Percentiles rank a stretch among this genome's conserved stretches.
Evolutionary conservation across 2,888 invertebrate genomes (phyloP).

Genomic region (Volucella zonaria): DNA sequence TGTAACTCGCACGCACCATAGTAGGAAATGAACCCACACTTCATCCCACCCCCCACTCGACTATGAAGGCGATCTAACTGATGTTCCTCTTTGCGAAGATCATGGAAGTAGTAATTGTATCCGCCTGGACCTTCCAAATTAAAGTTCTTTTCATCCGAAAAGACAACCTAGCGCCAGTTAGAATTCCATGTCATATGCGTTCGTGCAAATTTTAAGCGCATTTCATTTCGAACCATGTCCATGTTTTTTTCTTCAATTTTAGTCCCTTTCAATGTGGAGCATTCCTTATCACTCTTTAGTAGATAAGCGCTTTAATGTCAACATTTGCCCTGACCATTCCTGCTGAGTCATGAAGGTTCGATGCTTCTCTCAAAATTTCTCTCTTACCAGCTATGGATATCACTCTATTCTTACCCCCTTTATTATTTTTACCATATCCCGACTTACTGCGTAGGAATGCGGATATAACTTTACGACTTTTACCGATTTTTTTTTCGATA

Average conservation of each 20-base stretch:
- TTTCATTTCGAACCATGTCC: too few species aligned
- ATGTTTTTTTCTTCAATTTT: slow-evolving; percentile 17
- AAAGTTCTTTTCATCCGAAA: too few species aligned
- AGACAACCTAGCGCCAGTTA: too few species aligned
- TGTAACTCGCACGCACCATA: slow-evolving; percentile 60
- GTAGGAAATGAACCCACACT: slow-evolving; percentile 64
- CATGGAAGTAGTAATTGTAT: too few species aligned
- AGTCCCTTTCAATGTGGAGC: neutral
- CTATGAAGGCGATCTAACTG: too few species aligned
- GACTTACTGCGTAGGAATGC: neutral
- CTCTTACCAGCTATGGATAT: slow-evolving; percentile 13
- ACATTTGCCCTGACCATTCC: slow-evolving; percentile 3
- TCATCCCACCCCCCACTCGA: slow-evolving; percentile 43
- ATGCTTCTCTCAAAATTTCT: slow-evolving; percentile 30
- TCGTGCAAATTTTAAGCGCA: too few species aligned
- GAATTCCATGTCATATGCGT: too few species aligned
- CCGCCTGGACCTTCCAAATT: slow-evolving; percentile 50
- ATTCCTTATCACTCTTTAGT: too few species aligned
- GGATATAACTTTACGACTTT: too few species aligned
- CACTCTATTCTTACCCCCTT: slow-evolving; percentile 18
- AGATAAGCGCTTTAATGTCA: too few species aligned
- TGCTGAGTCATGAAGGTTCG: slow-evolving; percentile 34
- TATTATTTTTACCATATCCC: neutral
- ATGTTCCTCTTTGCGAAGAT: too few species aligned
- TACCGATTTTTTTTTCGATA: too few species aligned